A percentile compares a stretch with the other conserved stretches of the same genome.
phyloP scores from a whole-genome alignment of 92 coral and sea anemone species.

The Actinernus sp. region DNA sequence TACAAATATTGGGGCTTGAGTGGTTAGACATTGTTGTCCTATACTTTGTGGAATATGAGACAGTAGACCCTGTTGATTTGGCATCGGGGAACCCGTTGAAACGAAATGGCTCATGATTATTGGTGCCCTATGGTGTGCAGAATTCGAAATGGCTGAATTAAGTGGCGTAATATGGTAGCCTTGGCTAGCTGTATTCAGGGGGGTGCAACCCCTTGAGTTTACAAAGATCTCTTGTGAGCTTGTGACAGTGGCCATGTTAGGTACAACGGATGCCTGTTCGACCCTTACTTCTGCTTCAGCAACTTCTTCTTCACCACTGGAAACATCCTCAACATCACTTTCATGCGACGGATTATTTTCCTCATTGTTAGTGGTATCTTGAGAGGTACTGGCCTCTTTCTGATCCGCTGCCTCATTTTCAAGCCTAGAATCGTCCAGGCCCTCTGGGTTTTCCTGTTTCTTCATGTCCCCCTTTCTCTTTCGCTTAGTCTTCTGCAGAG shows the following conservation, averaged over 20 bases:
- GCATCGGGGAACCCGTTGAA: neutral
- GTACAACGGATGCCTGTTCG: too few relatives aligned
- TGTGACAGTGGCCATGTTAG: neutral
- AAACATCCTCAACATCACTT: neutral
- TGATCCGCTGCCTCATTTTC: conserved; percentile 2
- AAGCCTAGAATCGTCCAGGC: neutral
- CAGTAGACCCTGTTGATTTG: neutral
- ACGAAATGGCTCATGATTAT: conserved; percentile 26
- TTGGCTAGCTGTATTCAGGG: conserved; percentile 66
- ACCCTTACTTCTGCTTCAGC: conserved; percentile 29
- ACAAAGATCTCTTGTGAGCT: neutral
- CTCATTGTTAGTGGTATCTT: neutral
- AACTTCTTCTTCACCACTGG: conserved; percentile 9
- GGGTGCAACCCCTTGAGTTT: conserved; percentile 46
- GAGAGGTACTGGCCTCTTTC: neutral
- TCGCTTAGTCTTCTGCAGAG: conserved; percentile 4
- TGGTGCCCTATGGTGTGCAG: conserved; percentile 9
- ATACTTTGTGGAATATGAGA: neutral
- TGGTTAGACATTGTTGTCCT: neutral
- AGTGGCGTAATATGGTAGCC: conserved; percentile 67
- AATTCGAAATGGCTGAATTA: conserved; percentile 28
- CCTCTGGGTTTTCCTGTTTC: too few relatives aligned
- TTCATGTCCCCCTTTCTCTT: conserved; percentile 15
- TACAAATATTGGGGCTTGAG: neutral
- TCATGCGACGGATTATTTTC: neutral